Base-by-base conservation (phyloP, 2,113 vertebrate genomes). In the western clawed frog (Xenopus tropicalis) region DNA sequence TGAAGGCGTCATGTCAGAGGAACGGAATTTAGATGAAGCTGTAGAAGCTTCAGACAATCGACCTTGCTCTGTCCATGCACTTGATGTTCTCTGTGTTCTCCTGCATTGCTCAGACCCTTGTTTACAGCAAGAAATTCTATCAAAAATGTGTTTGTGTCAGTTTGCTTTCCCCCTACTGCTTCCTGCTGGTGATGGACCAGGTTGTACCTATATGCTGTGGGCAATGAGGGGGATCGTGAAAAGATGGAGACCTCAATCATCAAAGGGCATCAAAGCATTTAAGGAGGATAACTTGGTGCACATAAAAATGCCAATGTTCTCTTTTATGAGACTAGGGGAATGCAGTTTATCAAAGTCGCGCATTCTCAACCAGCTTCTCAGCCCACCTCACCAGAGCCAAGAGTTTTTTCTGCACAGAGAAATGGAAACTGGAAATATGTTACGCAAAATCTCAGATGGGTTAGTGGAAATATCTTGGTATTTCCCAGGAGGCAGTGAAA, bases 121-220 rank as follows among this genome's bases (percentile, higher is more conserved):
- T 64, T 82, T 93, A 70, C 90, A 85, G 13, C 83, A 88, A 21
- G 85, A 90, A 64, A 77, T 92, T 46, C 19, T 88, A 44, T 70
- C 77, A 7, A 89, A 79, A 67, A 91, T 93, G 90, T 86, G 85
- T 66, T 82, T 84, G 1, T 91, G 91, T 62, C 86, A 79, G 78
- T 92, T 94, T 84, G 90, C 92, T 22, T 83, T 94, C 14, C 93
- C 92, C 43, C 79, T 95, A 19, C 80, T 94, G 1, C 82, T 93
- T 61, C 93, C 92, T 42, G 83, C 86, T 42, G 56, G 81, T 12
- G 74, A 86, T 65, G 85, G 81, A 42, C 78, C 83, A 69, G 78
- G 80, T 4, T 82, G 83, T 74, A 79, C 65, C 13, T 83, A 87
- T 16, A 79, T 93, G 78, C 81, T 94, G n/a, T 89, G 85, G 78